Evolutionary conservation across 2,888 invertebrate genomes (phyloP).

Genomic region (Gnatocerus cornutus): DNA sequence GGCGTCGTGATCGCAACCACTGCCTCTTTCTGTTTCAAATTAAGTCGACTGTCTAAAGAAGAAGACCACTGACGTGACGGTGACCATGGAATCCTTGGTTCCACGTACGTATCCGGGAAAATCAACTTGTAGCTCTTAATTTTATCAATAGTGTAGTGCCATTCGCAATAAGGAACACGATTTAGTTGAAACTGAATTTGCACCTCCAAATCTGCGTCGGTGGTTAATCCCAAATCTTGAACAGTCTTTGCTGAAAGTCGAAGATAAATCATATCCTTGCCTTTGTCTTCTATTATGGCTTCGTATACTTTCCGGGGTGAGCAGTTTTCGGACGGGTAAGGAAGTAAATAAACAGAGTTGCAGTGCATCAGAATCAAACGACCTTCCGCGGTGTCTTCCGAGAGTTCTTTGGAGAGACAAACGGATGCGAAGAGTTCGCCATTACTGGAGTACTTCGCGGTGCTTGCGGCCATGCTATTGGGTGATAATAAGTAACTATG

Average conservation of each 20-base stretch:
- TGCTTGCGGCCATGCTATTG: constrained; percentile 79
- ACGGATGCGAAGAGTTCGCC: constrained; percentile 86
- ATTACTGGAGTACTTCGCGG: constrained; percentile 83
- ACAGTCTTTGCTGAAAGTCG: constrained; percentile 81
- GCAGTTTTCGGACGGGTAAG: constrained; percentile 35
- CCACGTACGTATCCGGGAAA: constrained; percentile 76
- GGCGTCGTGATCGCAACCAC: constrained; percentile 84
- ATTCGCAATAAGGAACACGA: constrained; percentile 86
- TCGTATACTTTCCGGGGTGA: constrained; percentile 77
- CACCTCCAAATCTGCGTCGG: constrained; percentile 78
- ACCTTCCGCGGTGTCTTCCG: constrained; percentile 88
- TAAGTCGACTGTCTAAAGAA: constrained; percentile 77
- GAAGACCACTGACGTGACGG: constrained; percentile 81
- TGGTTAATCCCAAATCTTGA: constrained; percentile 74
- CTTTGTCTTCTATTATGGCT: constrained; percentile 83
- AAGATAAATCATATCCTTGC: constrained; percentile 84
- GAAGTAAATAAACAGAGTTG: constrained; percentile 75
- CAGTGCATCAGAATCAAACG: constrained; percentile 85
- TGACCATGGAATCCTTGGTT: constrained; percentile 81
- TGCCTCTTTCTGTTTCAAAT: constrained; percentile 86
- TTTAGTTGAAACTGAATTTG: constrained; percentile 89
- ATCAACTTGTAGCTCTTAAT: constrained; percentile 81
- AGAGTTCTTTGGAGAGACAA: constrained; percentile 81
- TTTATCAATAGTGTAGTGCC: constrained; percentile 87
- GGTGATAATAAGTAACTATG: constrained; percentile 81